Evolutionary conservation across 2,888 invertebrate species (phyloP).

Genomic region (Nycteola revayana): DNA sequence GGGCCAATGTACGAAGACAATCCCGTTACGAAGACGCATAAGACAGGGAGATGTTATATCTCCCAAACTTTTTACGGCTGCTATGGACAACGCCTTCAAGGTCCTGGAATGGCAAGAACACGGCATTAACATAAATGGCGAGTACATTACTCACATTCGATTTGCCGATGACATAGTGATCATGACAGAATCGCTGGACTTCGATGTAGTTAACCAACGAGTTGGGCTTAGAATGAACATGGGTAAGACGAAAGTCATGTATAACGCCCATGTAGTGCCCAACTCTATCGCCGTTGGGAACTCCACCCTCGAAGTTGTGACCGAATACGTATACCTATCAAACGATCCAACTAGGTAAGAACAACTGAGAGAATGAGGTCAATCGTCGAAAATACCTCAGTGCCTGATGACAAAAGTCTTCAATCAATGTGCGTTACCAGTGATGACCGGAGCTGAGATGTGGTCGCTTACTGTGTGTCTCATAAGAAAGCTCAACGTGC

Average conservation of each 20-base stretch:
- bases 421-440: too few relatives aligned
- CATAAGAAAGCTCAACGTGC: too few relatives aligned
- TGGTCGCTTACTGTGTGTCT: too few relatives aligned
- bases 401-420: too few relatives aligned
- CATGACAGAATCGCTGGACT: conserved; percentile 2
- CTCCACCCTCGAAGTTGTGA: too few relatives aligned
- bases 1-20: not conserved
- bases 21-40: conserved; percentile 2
- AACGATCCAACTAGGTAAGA: too few relatives aligned
- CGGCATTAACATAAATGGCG: conserved; percentile 1
- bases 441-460: too few relatives aligned
- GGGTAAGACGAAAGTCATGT: conserved; percentile 5
- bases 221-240: conserved; percentile 6
- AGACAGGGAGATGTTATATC: conserved; percentile 9
- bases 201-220: not conserved
- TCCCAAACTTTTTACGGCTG: conserved; percentile 5
- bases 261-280: not conserved
- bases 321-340: too few relatives aligned
- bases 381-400: too few relatives aligned
- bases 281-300: too few relatives aligned
- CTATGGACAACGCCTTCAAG: conserved; percentile 5
- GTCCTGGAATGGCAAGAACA: conserved; percentile 3
- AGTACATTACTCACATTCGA: not conserved
- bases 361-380: too few relatives aligned
- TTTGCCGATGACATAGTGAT: not conserved